Base-by-base conservation (phyloP, 2,113 vertebrate genomes). In the western clawed frog (Xenopus tropicalis) region DNA sequence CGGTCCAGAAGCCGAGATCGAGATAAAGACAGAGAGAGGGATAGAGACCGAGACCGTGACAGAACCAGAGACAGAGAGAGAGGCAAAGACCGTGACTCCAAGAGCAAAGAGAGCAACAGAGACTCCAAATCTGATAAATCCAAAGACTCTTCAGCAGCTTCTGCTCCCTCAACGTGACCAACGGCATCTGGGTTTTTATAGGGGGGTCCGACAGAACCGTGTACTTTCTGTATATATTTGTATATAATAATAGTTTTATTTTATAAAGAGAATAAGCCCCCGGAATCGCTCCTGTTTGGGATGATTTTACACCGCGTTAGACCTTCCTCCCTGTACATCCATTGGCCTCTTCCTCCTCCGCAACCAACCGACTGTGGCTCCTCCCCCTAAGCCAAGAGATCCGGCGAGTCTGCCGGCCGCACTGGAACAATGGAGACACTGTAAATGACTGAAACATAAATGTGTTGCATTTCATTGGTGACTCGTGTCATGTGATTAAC, bases 1-100 rank as follows among this genome's bases (percentile, higher is more conserved):
- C 74, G 71, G 21, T 79, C 61, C 1, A 72, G 64, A 24, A 78
- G 78, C 14, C 72, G 84, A 25, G 61, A 86, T 58, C 82, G 82
- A 8, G 89, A 85, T 2, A 62, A 85, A 1, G 82, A 86, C 13
- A 82, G 87, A 13, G 84, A 80, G 78, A 82, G 86, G 0, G 88
- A 92, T 4, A 69, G 86, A 0, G 91, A 81, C 29, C 81, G 81
- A 29, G 85, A 70, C 86, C 7, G 84, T 91, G 1, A 86, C 83
- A 1, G 91, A 93, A 0, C 68, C 85, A 68, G 91, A 90, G 12
- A 84, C 90, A 0, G 88, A 93, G 61, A 74, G 90, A 61, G 84
- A 93, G 29, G 80, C 89, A 90, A 90, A 48, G 90, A 89, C n/a
- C 92, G 93, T 3, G 86, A 86, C 61, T 93, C 93, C 78, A 88